phyloP scores from a whole-genome alignment of 2,113 vertebrate genomes.

The Noctilio leporinus region DNA sequence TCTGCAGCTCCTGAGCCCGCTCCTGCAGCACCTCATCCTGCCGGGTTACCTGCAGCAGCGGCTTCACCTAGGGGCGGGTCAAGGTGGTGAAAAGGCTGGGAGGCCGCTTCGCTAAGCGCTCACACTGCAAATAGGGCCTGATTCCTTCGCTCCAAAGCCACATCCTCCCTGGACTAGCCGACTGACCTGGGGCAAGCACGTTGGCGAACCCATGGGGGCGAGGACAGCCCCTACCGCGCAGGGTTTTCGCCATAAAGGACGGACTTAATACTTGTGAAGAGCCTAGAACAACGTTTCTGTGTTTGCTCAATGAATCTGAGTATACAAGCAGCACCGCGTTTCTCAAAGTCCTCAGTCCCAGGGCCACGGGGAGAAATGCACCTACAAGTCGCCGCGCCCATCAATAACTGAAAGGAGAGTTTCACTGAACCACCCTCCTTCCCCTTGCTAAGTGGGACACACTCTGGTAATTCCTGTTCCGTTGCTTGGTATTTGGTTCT shows the following conservation, averaged over 20 bases:
- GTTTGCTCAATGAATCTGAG: neutral
- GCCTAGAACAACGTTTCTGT: neutral
- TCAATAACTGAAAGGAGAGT: neutral
- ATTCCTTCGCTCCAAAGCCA: neutral
- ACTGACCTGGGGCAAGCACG: neutral
- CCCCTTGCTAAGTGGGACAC: neutral
- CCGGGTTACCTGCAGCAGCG: slow-evolving; percentile 90
- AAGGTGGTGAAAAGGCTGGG: rapidly evolving
- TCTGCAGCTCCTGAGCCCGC: slow-evolving; percentile 84
- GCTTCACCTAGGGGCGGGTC: slow-evolving; percentile 84
- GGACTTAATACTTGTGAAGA: neutral
- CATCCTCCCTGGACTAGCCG: neutral
- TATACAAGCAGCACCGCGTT: no score
- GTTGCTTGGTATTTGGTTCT: neutral
- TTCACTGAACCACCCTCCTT: no score
- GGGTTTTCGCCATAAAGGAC: neutral
- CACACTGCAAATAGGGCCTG: rapidly evolving
- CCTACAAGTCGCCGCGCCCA: neutral
- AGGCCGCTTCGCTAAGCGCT: neutral
- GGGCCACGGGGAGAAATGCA: neutral
- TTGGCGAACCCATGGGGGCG: no score
- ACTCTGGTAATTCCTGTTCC: neutral
- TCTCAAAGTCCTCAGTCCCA: neutral
- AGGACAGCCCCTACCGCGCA: neutral
- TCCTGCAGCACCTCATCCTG: slow-evolving; percentile 93